phyloP scores from a whole-genome alignment of 2,888 invertebrate species.

The Epistrophe eligans region DNA sequence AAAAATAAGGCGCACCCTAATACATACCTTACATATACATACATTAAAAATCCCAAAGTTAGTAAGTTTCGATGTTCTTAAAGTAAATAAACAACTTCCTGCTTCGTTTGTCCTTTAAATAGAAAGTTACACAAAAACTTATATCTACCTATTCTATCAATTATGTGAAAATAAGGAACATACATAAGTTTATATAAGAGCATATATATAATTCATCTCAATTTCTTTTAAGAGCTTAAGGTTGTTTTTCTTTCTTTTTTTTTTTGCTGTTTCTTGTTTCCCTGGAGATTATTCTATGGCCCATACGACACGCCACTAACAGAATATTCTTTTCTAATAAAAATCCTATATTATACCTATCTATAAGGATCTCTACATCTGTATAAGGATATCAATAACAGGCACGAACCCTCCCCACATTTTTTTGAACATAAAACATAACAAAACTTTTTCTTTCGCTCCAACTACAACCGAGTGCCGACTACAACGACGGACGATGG shows the following conservation, averaged over 20 bases:
- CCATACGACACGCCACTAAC: slow-evolving; percentile 42
- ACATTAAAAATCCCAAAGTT: neutral
- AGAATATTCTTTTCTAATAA: slow-evolving; percentile 44
- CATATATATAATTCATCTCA: slow-evolving; percentile 47
- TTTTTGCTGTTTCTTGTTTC: neutral
- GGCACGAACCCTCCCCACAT: slow-evolving; percentile 30
- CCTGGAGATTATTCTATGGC: slow-evolving; percentile 2
- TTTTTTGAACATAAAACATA: neutral
- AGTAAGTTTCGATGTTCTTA: neutral
- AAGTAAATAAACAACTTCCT: no score
- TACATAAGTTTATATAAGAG: neutral
- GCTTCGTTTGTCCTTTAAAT: no score
- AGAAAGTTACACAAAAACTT: no score
- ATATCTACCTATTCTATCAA: neutral
- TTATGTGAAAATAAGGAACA: neutral
- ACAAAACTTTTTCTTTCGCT: slow-evolving; percentile 1
- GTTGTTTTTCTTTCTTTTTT: slow-evolving; percentile 15
- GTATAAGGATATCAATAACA: slow-evolving; percentile 58
- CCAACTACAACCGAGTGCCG: neutral
- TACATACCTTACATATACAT: no score
- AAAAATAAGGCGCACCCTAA: no score
- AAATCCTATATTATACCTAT: neutral
- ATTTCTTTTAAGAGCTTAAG: slow-evolving; percentile 49
- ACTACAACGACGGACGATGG: neutral
- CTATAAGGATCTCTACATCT: neutral